Conservation (phyloP, 2,797 vertebrate species). For the Uromys caudimaculatus region DNA sequence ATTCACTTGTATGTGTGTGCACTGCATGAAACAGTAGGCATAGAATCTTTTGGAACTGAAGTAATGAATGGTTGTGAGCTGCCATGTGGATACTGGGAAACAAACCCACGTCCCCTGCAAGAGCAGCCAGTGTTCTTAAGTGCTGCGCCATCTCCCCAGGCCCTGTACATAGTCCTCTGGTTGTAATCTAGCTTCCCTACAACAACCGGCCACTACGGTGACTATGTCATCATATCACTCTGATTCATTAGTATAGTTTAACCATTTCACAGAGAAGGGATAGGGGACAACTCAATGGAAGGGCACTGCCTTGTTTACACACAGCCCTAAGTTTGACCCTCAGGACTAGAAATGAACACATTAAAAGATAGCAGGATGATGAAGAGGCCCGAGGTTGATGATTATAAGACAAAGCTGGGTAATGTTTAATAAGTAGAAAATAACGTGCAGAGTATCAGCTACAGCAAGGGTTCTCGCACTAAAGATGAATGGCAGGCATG, state of each 20-base stretch:
- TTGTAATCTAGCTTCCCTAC: not conserved
- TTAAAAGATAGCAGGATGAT: not conserved
- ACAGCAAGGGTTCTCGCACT: not conserved
- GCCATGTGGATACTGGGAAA: not conserved
- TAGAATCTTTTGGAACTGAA: not conserved
- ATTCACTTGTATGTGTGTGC: not conserved
- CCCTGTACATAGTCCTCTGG: not conserved
- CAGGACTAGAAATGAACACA: not conserved
- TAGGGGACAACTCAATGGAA: not conserved
- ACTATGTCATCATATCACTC: not conserved
- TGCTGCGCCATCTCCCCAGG: not conserved
- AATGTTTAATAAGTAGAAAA: slow-evolving; percentile 15
- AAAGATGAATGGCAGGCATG: not conserved
- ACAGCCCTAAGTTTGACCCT: not conserved
- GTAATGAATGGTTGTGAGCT: not conserved
- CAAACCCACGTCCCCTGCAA: not conserved
- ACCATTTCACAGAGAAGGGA: not conserved
- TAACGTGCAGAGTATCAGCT: not conserved
- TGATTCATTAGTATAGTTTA: not conserved
- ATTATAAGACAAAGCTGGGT: not conserved
- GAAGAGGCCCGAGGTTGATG: not conserved
- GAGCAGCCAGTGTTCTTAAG: not conserved
- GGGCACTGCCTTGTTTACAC: not conserved
- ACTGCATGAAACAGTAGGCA: not conserved
- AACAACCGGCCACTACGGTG: not conserved